Evolutionary conservation across 2,797 vertebrate species (phyloP), one percentile per base, ranked within the genome.

Genomic region (Anabas testudineus): DNA sequence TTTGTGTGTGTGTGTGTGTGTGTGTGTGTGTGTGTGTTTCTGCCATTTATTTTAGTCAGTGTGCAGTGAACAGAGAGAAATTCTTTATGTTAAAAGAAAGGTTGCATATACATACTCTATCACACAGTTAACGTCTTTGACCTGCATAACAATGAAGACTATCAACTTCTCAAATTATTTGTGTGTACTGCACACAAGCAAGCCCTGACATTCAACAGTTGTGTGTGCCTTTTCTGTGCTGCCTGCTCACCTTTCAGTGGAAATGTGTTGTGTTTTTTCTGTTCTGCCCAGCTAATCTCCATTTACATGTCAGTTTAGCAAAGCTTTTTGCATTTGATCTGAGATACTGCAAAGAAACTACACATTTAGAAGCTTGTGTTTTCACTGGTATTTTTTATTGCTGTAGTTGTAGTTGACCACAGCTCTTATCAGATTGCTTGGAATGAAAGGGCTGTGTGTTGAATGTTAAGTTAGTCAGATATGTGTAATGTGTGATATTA

Each of bases 391-490:
- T 26, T 59, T 59, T 63, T 47, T 30, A 30, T 42, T 58, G 63
- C 63, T 77, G 46, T 41, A 76, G 74, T 81, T 83, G 72, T 80
- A n/a, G n/a, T n/a, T n/a, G 71, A 61, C 70, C 59, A 6, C 59
- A 82, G 62, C 52, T 68, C 72, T 91, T 90, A 93, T 93, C 91
- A 82, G 86, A 90, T 91, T 86, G 48, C 73, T 80, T 76, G 75
- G 83, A 91, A 85, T 71, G 74, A 86, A 74, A 73, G 63, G 41
- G 24, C 55, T 76, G 57, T 60, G 65, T 74, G 56, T 55, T 53
- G 24, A 75, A 57, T 70, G 62, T 81, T 74, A 80, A 74, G 47
- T 61, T 65, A 56, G 70, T 54, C 74, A 60, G 47, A 51, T 16
- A 65, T 63, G 42, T 51, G 22, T 39, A 48, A 30, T 43, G 34